These are phyloP conservation scores for Idaea dimidiata DNA, from an alignment of 2,888 invertebrate genomes.

Conservation along the genomic window DNA sequence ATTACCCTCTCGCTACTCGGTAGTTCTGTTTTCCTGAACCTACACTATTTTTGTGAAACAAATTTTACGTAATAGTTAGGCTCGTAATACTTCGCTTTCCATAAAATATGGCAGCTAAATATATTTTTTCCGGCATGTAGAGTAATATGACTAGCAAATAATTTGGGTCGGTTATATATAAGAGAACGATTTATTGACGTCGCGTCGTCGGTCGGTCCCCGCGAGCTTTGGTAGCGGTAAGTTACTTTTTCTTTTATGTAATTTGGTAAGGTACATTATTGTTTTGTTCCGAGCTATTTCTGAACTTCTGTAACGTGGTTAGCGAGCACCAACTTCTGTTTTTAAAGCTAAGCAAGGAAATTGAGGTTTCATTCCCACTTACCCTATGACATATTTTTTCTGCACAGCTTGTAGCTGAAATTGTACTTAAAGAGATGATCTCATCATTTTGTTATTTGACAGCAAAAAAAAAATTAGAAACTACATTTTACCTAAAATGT, in stretches of 20 bases:
- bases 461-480: neutral
- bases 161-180: neutral
- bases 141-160: conserved; percentile 12
- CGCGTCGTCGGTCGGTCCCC: too few species aligned
- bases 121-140: conserved; percentile 26
- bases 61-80: conserved; percentile 6
- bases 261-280: neutral
- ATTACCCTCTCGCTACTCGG: neutral
- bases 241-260: neutral
- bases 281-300: neutral
- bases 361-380: neutral
- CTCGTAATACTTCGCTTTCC: conserved; percentile 1
- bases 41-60: conserved; percentile 1
- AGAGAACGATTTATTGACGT: neutral
- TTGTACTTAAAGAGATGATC: too few species aligned
- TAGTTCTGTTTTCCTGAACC: neutral
- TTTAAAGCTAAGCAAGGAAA: neutral
- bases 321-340: neutral
- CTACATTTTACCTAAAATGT: neutral
- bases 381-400: too few species aligned
- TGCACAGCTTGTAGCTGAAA: too few species aligned
- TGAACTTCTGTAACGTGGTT: neutral
- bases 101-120: conserved; percentile 21
- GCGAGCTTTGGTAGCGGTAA: neutral
- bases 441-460: too few species aligned